These are phyloP conservation scores for Sacculina carcini DNA, from an alignment of 2,888 invertebrate genomes.

Conservation along the genomic window DNA sequence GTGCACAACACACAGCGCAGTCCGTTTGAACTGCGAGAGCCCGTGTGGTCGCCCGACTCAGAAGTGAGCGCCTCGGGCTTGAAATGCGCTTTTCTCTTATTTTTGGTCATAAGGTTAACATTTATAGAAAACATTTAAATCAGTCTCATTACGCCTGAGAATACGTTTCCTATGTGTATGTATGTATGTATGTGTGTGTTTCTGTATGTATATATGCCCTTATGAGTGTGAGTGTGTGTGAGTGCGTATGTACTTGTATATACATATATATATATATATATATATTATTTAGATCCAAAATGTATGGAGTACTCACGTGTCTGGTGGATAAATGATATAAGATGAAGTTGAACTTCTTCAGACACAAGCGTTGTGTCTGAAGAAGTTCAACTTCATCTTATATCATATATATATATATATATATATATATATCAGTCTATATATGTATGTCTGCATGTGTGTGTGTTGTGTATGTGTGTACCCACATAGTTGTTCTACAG, in stretches of 20 bases:
- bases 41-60: slow-evolving; percentile 24
- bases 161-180: background rate
- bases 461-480: no score
- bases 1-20: slow-evolving; percentile 20
- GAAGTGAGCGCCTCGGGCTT: slow-evolving; percentile 17
- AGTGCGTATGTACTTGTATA: no score
- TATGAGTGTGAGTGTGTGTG: no score
- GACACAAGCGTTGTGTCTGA: background rate
- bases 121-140: background rate
- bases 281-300: background rate
- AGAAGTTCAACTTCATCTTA: no score
- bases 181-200: background rate
- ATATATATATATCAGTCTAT: no score
- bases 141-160: background rate
- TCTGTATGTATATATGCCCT: background rate
- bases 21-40: slow-evolving; percentile 24
- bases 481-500: no score
- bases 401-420: no score
- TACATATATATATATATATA: background rate
- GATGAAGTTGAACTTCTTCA: background rate
- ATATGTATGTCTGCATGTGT: no score
- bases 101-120: background rate
- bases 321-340: no score
- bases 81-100: background rate
- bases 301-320: no score